Evolutionary conservation across 2,797 vertebrate species (phyloP), one percentile per base, ranked within the genome.

Genomic region (Crypturellus tataupa): DNA sequence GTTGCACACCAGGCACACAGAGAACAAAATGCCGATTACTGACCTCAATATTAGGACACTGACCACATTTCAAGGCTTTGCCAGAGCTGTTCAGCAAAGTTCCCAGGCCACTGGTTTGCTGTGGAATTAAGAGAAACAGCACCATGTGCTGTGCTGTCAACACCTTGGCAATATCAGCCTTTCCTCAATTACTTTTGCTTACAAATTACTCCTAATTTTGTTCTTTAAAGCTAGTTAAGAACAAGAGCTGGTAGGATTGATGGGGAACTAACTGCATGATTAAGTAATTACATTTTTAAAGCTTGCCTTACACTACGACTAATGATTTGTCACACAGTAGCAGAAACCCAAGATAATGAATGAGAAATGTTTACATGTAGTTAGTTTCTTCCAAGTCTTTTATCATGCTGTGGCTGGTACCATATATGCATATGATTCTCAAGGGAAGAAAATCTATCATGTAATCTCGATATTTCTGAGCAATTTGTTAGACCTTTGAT

Each of bases 131-230:
- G 85, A 87, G 91, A 96, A 97, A 97, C 92, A 81, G 31, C 90
- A 95, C 79, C 93, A 96, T 94, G 95, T 97, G 93, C 82, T 58
- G 89, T 79, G 96, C 96, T 97, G 97, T 97, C 97, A 97, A 97
- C 98, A 98, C 98, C 98, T 98, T 98, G 96, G 97, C 96, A 97
- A 88, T 97, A 97, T 97, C 97, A 97, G 97, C 97, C 95, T 97
- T 97, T 94, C 97, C 94, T 97, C 97, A 98, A 98, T 98, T 98
- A 98, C 97, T 98, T 98, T 97, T 97, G 98, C 97, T 98, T 98
- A 98, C 98, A 98, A 98, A 98, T 98, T 98, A 98, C 97, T 98
- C 91, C 97, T 98, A 98, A 98, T 98, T 98, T 97, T 98, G 95
- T 97, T 97, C 97, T 97, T 98, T 96, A 98, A 98, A 98, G 97